Conservation (phyloP, 1,140 invertebrate species). For the Phymorhynchus buccinoides region DNA sequence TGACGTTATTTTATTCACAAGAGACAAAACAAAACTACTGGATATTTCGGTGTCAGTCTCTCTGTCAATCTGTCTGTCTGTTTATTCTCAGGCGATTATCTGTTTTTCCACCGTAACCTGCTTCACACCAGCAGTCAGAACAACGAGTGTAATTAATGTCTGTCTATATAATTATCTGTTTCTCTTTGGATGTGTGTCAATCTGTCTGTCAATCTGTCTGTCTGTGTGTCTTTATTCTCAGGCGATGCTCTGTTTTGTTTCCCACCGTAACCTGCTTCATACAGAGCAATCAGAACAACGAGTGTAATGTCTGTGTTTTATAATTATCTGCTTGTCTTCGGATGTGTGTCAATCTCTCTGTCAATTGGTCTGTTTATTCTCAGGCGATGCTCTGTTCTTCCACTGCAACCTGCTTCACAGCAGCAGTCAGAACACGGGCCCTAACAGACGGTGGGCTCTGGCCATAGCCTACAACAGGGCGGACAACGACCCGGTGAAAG, state of each 20-base stretch:
- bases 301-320: not conserved
- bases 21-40: too few relatives aligned
- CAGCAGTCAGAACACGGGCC: conserved; percentile 61
- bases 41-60: too few relatives aligned
- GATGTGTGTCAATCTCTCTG: not conserved
- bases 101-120: too few relatives aligned
- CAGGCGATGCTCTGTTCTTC: conserved; percentile 66
- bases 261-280: conserved; percentile 65
- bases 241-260: conserved; percentile 62
- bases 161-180: not conserved
- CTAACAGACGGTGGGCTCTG: conserved; percentile 60
- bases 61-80: too few relatives aligned
- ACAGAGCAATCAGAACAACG: conserved; percentile 57
- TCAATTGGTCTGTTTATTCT: too few relatives aligned
- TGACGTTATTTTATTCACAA: too few relatives aligned
- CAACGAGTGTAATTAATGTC: too few relatives aligned
- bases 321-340: not conserved
- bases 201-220: too few relatives aligned
- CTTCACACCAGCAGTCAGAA: too few relatives aligned
- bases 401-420: conserved; percentile 64
- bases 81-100: too few relatives aligned
- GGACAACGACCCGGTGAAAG: conserved; percentile 54
- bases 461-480: conserved; percentile 62
- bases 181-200: not conserved
- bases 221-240: conserved; percentile 29